Base-by-base conservation (phyloP, 2,888 invertebrate genomes). In the Drosophila cognata region DNA sequence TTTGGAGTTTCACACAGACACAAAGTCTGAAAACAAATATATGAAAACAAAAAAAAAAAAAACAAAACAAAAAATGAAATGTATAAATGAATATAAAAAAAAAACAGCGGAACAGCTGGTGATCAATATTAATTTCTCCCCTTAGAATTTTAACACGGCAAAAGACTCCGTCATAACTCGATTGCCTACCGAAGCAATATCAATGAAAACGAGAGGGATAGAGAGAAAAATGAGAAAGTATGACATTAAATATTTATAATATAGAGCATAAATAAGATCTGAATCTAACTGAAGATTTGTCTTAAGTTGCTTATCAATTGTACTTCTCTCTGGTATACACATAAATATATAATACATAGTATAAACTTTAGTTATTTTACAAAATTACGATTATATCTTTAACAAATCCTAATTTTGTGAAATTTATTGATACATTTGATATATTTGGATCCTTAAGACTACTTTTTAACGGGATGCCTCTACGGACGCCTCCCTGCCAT, bases 251-350 rank as follows among this genome's bases (percentile, higher is more conserved):
- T 41, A 36, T 38, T 31, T 33, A 29, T 11, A 21, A 41, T 16
- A 28, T 56, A 28, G 16, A 35, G 62, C 41, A 46, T 35, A 35
- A 43, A 35, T 18, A 46, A 28, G 36, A 50, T 50, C 21, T 21
- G 21, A 21, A 29, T 68, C n/a, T 67, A 31, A 52, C 33, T 51
- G 31, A 38, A 31, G 28, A 59, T 43, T 35, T 43, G 48, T 31
- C 51, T 35, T 21, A 38, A 55, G 21, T 55, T 59, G 31, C n/a
- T 50, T 59, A 28, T 16, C 53, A 16, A 21, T 33, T 63, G 28
- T 58, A 60, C 38, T 51, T 55, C 33, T 48, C 57, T 72, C 51
- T 72, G 59, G 35, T 51, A 57, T 60, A 66, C 41, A 38, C 18
- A 61, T 41, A 21, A 18, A 29, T 60, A 46, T 43, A 48, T 25